Conservation (phyloP, 1,140 invertebrate genomes). For the Drosophila biarmipes region DNA sequence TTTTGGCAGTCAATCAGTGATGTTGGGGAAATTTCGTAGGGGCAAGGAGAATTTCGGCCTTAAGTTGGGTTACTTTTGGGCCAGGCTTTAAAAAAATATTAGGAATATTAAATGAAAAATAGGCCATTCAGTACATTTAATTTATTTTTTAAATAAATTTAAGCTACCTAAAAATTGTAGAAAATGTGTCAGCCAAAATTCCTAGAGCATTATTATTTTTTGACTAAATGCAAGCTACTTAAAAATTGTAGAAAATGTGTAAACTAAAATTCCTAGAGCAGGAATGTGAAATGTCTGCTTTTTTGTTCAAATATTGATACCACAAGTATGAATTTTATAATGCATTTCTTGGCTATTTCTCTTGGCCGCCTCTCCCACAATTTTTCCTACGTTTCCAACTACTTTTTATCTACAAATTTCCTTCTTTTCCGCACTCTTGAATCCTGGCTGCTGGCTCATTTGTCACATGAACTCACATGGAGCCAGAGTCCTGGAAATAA, state of each 20-base stretch:
- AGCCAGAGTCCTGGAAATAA: slow-evolving; percentile 17
- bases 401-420: slow-evolving; percentile 23
- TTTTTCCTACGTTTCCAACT: not conserved
- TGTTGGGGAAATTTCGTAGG: not conserved
- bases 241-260: not conserved
- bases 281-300: not conserved
- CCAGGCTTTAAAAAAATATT: slow-evolving; percentile 16
- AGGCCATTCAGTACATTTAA: too few relatives aligned
- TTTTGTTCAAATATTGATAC: slow-evolving; percentile 9
- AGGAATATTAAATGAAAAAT: too few relatives aligned
- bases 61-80: slow-evolving; percentile 5
- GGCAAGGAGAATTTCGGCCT: not conserved
- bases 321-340: slow-evolving; percentile 1
- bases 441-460: slow-evolving; percentile 33
- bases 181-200: too few relatives aligned
- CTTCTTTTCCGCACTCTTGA: slow-evolving; percentile 29
- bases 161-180: too few relatives aligned
- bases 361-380: not conserved
- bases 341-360: not conserved
- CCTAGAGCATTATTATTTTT: too few relatives aligned
- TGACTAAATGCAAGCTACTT: not conserved
- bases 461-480: slow-evolving; percentile 37
- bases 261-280: not conserved
- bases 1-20: slow-evolving; percentile 72
- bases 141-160: too few relatives aligned